A percentile compares a stretch with the other conserved stretches of the same genome.
phyloP scores from a whole-genome alignment of 2,888 invertebrate species.

The Cheilosia scutellata region DNA sequence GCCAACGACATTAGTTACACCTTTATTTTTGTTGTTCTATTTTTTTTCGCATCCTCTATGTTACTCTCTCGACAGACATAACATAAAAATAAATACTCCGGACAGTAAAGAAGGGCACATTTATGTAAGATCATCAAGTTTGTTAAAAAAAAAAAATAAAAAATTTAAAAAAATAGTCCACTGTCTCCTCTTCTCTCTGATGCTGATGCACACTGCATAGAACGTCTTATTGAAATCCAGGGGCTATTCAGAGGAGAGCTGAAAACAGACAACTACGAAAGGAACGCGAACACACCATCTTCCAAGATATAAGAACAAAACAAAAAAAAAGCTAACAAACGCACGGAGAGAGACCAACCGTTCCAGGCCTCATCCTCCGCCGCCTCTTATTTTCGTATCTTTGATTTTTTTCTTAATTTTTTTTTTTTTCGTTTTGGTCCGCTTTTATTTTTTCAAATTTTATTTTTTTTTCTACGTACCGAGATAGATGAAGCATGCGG shows the following conservation, averaged over 20 bases:
- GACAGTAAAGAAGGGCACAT: conserved; percentile 39
- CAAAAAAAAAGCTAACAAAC: conserved; percentile 26
- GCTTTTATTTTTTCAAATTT: conserved; percentile 20
- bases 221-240: conserved; percentile 53
- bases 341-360: conserved; percentile 38
- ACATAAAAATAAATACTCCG: conserved; percentile 40
- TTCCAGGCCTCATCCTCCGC: conserved; percentile 46
- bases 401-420: conserved; percentile 10
- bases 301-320: conserved; percentile 39
- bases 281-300: conserved; percentile 36
- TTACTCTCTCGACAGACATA: conserved; percentile 23
- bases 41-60: conserved; percentile 8
- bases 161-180: conserved; percentile 30
- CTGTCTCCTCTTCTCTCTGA: conserved; percentile 15
- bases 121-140: conserved; percentile 44
- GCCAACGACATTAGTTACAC: conserved; percentile 32
- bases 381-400: conserved; percentile 59
- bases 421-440: background rate
- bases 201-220: conserved; percentile 16
- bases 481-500: conserved; percentile 2
- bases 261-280: conserved; percentile 36
- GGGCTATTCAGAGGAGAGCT: conserved; percentile 13
- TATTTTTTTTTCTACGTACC: conserved; percentile 32
- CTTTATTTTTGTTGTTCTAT: background rate
- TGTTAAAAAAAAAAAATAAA: conserved; percentile 6